phyloP scores from a whole-genome alignment of 2,113 vertebrate species.

The Aegotheles bennettii region DNA sequence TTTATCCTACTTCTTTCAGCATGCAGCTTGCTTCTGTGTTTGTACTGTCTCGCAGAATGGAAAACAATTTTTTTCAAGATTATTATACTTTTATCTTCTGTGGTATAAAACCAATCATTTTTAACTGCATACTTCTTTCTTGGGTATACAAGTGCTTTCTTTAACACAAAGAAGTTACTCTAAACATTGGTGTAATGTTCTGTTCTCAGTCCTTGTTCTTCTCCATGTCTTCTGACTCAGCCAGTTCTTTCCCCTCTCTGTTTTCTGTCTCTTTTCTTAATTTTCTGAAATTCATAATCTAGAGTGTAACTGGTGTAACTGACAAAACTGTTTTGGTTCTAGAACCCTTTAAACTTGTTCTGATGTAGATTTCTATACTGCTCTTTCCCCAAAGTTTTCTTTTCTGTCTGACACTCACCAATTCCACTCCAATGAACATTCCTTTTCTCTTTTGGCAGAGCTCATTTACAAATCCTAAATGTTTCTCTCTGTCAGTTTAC shows the following conservation, averaged over 20 bases:
- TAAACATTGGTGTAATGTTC: background rate
- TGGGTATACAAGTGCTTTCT: background rate
- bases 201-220: background rate
- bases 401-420: background rate
- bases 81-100: background rate
- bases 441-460: constrained; percentile 19
- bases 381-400: background rate
- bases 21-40: background rate
- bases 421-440: constrained; percentile 17
- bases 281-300: background rate
- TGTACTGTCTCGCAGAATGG: background rate
- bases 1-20: background rate
- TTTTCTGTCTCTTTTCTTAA: background rate
- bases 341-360: background rate
- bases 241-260: background rate
- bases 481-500: constrained; percentile 44
- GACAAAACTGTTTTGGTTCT: background rate
- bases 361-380: background rate
- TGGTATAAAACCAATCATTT: background rate
- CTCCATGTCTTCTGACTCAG: background rate
- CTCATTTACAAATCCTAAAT: constrained; percentile 59
- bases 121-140: background rate
- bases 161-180: background rate
- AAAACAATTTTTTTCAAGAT: background rate
- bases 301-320: background rate